phyloP scores from a whole-genome alignment of 1,140 invertebrate species.

The Pseudomyrmex pallidus region DNA sequence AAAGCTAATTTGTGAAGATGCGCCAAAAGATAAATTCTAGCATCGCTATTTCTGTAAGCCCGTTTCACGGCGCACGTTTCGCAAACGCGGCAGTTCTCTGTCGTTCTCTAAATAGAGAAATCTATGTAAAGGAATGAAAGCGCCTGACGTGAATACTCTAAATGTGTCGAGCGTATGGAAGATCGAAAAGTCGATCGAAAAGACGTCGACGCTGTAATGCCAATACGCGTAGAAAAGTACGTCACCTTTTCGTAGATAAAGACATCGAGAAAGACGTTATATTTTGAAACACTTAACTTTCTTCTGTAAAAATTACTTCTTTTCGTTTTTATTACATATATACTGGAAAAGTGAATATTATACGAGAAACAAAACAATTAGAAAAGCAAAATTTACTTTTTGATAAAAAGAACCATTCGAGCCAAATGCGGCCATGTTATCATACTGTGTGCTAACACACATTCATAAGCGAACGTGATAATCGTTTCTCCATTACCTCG shows the following conservation, averaged over 20 bases:
- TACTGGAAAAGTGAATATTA: too few species aligned
- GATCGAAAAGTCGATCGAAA: conserved; percentile 51
- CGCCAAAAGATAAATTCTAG: conserved; percentile 31
- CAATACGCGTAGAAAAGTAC: conserved; percentile 33
- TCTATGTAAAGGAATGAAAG: conserved; percentile 56
- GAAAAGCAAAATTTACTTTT: not conserved
- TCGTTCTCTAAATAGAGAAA: conserved; percentile 54
- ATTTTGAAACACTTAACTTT: too few species aligned
- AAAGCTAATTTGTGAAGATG: conserved; percentile 40
- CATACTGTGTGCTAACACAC: not conserved
- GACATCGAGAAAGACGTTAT: conserved; percentile 24
- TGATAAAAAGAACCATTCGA: not conserved
- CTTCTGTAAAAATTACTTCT: too few species aligned
- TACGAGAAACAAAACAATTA: not conserved
- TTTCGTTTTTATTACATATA: too few species aligned
- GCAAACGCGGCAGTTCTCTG: conserved; percentile 5
- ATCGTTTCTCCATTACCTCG: conserved; percentile 82
- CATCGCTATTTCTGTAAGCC: conserved; percentile 23
- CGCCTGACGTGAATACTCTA: conserved; percentile 45
- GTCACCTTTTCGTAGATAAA: conserved; percentile 13
- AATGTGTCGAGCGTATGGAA: conserved; percentile 39
- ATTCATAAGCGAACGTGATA: conserved; percentile 55
- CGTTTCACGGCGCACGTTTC: conserved; percentile 37
- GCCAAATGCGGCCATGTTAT: not conserved
- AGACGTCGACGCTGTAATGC: conserved; percentile 36